Conservation (phyloP, 2,888 invertebrate genomes). For the Hyposoter didymator region DNA sequence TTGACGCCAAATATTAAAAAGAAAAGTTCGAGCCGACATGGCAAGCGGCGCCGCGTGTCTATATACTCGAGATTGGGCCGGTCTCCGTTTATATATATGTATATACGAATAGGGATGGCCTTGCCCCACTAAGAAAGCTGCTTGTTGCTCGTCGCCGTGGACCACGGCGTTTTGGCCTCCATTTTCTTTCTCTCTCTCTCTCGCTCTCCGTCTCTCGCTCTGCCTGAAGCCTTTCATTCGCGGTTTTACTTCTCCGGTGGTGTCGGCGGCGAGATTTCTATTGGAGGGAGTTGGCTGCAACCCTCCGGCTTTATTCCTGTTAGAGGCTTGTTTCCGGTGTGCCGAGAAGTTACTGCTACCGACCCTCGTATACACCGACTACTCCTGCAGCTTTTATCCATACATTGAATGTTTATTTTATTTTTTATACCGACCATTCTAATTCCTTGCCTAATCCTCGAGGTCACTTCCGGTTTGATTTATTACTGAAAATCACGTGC, state of each 20-base stretch:
- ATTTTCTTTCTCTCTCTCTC: background rate
- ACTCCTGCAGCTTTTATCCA: background rate
- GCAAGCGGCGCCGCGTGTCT: too few species aligned
- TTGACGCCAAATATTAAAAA: too few species aligned
- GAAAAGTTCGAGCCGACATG: too few species aligned
- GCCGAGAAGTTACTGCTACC: constrained; percentile 3
- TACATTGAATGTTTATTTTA: background rate
- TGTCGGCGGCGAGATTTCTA: constrained; percentile 27
- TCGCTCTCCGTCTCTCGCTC: background rate
- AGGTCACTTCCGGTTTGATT: background rate
- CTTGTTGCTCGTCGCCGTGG: constrained; percentile 35
- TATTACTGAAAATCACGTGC: background rate
- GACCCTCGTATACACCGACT: background rate
- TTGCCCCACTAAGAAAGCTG: constrained; percentile 32
- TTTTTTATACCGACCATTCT: background rate
- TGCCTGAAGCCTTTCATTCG: constrained; percentile 24
- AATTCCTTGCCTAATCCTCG: background rate
- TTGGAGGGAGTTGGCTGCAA: constrained; percentile 28
- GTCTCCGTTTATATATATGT: background rate
- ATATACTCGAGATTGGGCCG: too few species aligned
- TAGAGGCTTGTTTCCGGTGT: constrained; percentile 36
- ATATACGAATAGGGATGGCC: constrained; percentile 11
- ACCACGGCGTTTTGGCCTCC: constrained; percentile 8
- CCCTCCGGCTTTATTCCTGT: constrained; percentile 29
- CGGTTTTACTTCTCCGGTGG: constrained; percentile 32